Conservation (phyloP, 1,140 invertebrate genomes). For the Copidosoma floridanum region DNA sequence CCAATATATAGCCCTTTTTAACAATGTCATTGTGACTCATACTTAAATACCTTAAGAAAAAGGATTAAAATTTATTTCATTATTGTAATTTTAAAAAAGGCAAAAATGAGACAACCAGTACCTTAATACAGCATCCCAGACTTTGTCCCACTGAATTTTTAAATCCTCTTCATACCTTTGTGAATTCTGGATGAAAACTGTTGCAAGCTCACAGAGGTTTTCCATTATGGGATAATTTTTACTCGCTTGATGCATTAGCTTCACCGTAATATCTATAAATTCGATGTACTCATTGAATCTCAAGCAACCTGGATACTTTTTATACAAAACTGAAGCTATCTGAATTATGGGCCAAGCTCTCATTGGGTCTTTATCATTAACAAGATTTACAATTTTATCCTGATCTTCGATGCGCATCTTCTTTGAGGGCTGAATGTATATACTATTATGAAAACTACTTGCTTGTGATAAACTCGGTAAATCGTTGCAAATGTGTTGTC, state of each 20-base stretch:
- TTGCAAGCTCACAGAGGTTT: slow-evolving; percentile 45
- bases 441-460: background rate
- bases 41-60: slow-evolving; percentile 36
- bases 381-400: slow-evolving; percentile 32
- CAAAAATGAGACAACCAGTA: too few relatives aligned
- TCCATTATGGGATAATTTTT: slow-evolving; percentile 44
- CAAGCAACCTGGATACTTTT: slow-evolving; percentile 50
- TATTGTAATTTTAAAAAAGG: too few relatives aligned
- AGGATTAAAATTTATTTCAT: slow-evolving; percentile 14
- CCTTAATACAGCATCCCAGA: slow-evolving; percentile 53
- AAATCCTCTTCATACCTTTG: slow-evolving; percentile 25
- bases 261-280: slow-evolving; percentile 45
- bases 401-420: slow-evolving; percentile 30
- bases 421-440: slow-evolving; percentile 29
- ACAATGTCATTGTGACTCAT: slow-evolving; percentile 43
- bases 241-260: slow-evolving; percentile 41
- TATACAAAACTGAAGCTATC: slow-evolving; percentile 39
- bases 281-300: slow-evolving; percentile 39
- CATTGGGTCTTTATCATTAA: slow-evolving; percentile 30
- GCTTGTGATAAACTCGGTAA: slow-evolving; percentile 11
- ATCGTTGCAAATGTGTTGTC: slow-evolving; percentile 33
- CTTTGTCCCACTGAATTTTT: slow-evolving; percentile 45
- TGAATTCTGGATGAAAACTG: slow-evolving; percentile 44
- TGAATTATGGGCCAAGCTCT: slow-evolving; percentile 36
- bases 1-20: slow-evolving; percentile 43